Percentiles rank a stretch among this genome's conserved stretches.
phyloP scores from a whole-genome alignment of 2,113 vertebrate genomes.

The Nerophis ophidion region DNA sequence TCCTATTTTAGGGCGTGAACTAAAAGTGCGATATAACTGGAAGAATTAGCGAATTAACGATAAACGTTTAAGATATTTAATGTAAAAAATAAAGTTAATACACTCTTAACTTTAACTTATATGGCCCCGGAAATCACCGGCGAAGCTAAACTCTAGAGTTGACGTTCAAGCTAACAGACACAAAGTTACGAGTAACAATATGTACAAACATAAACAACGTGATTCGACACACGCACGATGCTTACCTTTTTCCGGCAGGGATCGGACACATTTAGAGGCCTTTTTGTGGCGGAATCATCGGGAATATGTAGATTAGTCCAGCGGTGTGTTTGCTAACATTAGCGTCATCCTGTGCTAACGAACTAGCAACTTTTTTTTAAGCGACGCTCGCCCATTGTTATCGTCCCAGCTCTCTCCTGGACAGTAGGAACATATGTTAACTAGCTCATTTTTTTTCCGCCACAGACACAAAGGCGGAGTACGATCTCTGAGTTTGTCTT shows the following conservation, averaged over 20 bases:
- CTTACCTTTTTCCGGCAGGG: slow-evolving; percentile 34
- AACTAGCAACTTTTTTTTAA: slow-evolving; percentile 54
- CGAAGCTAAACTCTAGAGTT: slow-evolving; percentile 44
- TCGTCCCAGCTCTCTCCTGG: not conserved
- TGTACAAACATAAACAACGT: not conserved
- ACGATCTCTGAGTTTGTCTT: slow-evolving; percentile 41
- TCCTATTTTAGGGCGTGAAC: not conserved
- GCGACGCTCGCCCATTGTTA: slow-evolving; percentile 26
- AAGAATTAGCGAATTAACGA: not conserved
- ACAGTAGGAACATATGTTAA: not conserved
- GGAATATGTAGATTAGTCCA: slow-evolving; percentile 39
- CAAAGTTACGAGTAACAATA: not conserved
- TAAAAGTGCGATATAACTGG: not conserved
- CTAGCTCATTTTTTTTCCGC: not conserved
- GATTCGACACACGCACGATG: not conserved
- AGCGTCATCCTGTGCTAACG: slow-evolving; percentile 44
- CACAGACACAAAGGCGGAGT: slow-evolving; percentile 3
- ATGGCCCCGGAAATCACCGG: slow-evolving; percentile 29
- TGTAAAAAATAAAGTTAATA: not conserved
- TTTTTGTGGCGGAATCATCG: slow-evolving; percentile 21
- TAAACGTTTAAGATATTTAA: not conserved
- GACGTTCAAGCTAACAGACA: slow-evolving; percentile 21
- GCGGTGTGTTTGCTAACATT: slow-evolving; percentile 57
- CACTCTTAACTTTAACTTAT: not conserved
- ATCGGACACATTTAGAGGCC: slow-evolving; percentile 16